Conservation (phyloP, 2,113 vertebrate genomes). For the Verasper variegatus region DNA sequence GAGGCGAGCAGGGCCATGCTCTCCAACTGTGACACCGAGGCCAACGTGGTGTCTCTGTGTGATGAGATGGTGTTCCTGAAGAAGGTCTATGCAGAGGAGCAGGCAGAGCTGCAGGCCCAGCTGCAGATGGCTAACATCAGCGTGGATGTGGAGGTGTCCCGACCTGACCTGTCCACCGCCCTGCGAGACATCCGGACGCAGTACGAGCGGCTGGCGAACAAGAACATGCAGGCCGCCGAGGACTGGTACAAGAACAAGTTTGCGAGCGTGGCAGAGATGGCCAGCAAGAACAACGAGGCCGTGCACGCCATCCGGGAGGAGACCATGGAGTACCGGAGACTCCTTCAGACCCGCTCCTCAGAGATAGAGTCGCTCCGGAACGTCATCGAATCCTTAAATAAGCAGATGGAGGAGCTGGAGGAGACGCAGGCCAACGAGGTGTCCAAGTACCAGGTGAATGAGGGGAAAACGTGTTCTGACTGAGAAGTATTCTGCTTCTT, state of each 20-base stretch:
- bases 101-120: constrained; percentile 78
- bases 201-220: constrained; percentile 84
- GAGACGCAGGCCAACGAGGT: constrained; percentile 84
- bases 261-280: constrained; percentile 80
- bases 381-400: constrained; percentile 84
- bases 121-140: constrained; percentile 78
- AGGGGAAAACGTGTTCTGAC: neutral
- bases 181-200: constrained; percentile 84
- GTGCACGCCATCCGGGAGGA: constrained; percentile 86
- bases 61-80: constrained; percentile 85
- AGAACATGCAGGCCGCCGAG: constrained; percentile 85
- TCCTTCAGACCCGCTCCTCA: constrained; percentile 83
- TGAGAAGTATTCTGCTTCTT: neutral
- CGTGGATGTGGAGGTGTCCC: constrained; percentile 75
- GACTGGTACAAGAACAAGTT: constrained; percentile 87
- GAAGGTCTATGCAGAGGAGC: constrained; percentile 84
- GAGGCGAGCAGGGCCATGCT: constrained; percentile 76
- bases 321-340: constrained; percentile 85
- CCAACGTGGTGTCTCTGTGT: constrained; percentile 81
- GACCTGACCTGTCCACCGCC: constrained; percentile 82
- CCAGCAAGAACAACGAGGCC: constrained; percentile 83
- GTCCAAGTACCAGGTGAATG: constrained; percentile 83
- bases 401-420: constrained; percentile 85
- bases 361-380: constrained; percentile 86
- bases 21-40: constrained; percentile 77